These are phyloP conservation scores for Amblyteles armatorius DNA, from an alignment of 2,888 invertebrate genomes.

Conservation along the genomic window DNA sequence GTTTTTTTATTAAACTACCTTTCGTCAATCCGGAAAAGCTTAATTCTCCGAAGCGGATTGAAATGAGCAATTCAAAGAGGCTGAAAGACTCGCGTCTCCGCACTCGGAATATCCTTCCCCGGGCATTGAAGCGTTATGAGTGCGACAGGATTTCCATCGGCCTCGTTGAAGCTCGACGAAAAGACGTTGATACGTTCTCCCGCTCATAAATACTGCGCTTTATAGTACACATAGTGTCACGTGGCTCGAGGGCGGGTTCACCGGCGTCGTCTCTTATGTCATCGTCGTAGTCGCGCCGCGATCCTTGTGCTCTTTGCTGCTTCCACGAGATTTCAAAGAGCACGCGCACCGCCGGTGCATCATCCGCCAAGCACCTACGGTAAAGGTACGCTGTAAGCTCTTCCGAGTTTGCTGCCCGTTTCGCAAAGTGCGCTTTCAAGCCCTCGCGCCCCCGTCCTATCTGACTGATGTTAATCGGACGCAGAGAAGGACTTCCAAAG, in stretches of 20 bases:
- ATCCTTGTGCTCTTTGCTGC: slow-evolving; percentile 47
- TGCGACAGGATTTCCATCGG: slow-evolving; percentile 10
- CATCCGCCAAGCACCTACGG: slow-evolving; percentile 44
- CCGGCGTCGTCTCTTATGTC: slow-evolving; percentile 9
- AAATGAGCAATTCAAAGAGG: not conserved
- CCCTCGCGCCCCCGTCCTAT: slow-evolving; percentile 34
- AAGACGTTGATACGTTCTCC: slow-evolving; percentile 13
- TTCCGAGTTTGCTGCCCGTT: slow-evolving; percentile 57
- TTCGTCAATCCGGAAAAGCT: not conserved
- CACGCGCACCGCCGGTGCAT: slow-evolving; percentile 43
- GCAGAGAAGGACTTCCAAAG: slow-evolving; percentile 61
- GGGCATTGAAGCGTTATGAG: not conserved
- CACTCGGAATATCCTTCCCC: not conserved
- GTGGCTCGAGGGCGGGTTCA: slow-evolving; percentile 15
- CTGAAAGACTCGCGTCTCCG: not conserved
- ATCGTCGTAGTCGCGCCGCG: slow-evolving; percentile 26
- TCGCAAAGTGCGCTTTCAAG: slow-evolving; percentile 61
- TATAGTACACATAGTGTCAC: slow-evolving; percentile 27
- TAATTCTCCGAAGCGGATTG: not conserved
- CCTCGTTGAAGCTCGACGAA: slow-evolving; percentile 23
- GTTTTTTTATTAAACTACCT: not conserved
- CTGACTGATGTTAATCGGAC: slow-evolving; percentile 65
- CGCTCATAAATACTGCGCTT: slow-evolving; percentile 53
- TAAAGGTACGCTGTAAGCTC: slow-evolving; percentile 50
- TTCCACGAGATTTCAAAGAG: slow-evolving; percentile 52